phyloP scores from a whole-genome alignment of 2,113 vertebrate genomes.

The Caranx melampygus region DNA sequence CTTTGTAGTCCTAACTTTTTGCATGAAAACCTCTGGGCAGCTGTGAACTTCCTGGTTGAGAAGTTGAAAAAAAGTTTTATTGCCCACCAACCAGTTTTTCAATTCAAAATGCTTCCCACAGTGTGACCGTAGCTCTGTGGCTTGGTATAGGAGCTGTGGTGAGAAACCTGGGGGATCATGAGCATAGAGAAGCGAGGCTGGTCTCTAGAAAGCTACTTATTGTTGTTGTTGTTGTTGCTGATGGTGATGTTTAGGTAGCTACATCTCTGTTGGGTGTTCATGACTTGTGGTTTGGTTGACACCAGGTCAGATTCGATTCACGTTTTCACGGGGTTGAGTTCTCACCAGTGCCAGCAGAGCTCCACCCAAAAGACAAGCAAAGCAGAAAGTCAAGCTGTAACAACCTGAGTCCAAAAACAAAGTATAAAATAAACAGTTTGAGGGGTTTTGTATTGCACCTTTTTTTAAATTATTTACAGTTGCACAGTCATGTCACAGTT shows the following conservation, averaged over 20 bases:
- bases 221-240: constrained; percentile 5
- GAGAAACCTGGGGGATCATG: background rate
- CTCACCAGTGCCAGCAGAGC: background rate
- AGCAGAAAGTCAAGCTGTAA: background rate
- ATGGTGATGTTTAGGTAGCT: background rate
- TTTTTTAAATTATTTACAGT: background rate
- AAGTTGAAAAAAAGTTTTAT: background rate
- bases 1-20: background rate
- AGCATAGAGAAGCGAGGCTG: background rate
- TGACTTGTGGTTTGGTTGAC: constrained; percentile 41
- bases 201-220: background rate
- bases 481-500: background rate
- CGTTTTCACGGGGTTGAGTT: background rate
- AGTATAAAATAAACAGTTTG: background rate
- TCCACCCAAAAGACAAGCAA: constrained; percentile 35
- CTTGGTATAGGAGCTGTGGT: background rate
- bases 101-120: background rate
- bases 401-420: background rate
- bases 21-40: background rate
- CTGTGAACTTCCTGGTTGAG: background rate
- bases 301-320: constrained; percentile 18
- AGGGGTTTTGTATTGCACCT: background rate
- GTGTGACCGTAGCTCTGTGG: background rate
- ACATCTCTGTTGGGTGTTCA: constrained; percentile 18
- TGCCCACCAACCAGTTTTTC: background rate